phyloP scores from a whole-genome alignment of 2,113 vertebrate species.

The Chionodraco myersi region DNA sequence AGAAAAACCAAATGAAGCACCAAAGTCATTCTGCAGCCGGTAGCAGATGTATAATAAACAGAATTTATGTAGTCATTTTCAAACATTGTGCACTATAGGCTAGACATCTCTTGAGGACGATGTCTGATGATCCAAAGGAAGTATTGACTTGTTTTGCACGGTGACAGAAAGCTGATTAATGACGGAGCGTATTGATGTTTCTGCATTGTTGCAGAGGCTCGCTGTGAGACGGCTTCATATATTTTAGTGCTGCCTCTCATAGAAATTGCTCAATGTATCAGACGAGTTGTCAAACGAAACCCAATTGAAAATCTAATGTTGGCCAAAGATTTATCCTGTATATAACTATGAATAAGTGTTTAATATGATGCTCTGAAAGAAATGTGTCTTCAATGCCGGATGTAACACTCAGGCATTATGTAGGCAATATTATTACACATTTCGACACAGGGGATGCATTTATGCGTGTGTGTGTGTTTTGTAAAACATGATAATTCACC shows the following conservation, averaged over 20 bases:
- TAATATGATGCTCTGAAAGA: slow-evolving; percentile 2
- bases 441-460: background rate
- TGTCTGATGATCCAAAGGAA: slow-evolving; percentile 29
- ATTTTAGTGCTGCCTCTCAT: slow-evolving; percentile 16
- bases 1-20: background rate
- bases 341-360: background rate
- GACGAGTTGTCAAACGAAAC: slow-evolving; percentile 28
- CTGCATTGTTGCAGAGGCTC: slow-evolving; percentile 23
- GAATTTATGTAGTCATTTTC: too few species aligned
- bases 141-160: slow-evolving; percentile 43
- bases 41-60: background rate
- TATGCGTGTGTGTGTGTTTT: slow-evolving; percentile 4
- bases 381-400: slow-evolving; percentile 6
- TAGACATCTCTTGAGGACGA: slow-evolving; percentile 17
- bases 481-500: slow-evolving; percentile 18
- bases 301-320: background rate
- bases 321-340: background rate
- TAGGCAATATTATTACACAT: background rate
- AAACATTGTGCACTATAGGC: background rate
- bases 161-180: slow-evolving; percentile 49
- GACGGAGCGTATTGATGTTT: slow-evolving; percentile 15
- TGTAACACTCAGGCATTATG: background rate
- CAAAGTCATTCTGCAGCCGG: background rate
- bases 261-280: slow-evolving; percentile 30
- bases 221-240: slow-evolving; percentile 17